phyloP scores from a whole-genome alignment of 2,797 vertebrate genomes.

The Macropus fuliginosus region DNA sequence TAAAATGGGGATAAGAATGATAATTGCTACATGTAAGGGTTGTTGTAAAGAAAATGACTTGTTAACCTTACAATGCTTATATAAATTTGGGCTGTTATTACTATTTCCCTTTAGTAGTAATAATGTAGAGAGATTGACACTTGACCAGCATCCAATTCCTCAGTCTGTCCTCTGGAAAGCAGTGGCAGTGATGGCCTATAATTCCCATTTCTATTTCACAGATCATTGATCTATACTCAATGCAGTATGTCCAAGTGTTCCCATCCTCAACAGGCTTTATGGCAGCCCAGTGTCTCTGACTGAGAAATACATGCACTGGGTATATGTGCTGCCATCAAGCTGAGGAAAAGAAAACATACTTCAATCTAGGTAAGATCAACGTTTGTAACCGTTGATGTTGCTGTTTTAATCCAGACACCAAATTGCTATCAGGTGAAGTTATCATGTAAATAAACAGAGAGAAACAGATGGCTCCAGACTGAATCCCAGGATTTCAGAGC shows the following conservation, averaged over 20 bases:
- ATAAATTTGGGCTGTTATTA: background rate
- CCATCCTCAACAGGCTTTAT: background rate
- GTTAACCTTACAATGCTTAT: background rate
- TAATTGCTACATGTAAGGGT: background rate
- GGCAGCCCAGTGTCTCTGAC: background rate
- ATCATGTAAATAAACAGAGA: slow-evolving; percentile 65
- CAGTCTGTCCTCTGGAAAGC: background rate
- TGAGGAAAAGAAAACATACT: slow-evolving; percentile 27
- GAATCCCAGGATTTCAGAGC: slow-evolving; percentile 42
- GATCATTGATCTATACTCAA: background rate
- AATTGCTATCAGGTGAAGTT: slow-evolving; percentile 65
- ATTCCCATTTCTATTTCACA: background rate
- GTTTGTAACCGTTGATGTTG: slow-evolving; percentile 1
- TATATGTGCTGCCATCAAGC: background rate
- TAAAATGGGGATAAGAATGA: background rate
- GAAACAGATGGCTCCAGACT: slow-evolving; percentile 67
- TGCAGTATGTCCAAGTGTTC: no score
- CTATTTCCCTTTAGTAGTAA: background rate
- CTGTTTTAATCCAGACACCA: slow-evolving; percentile 55
- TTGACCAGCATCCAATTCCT: background rate
- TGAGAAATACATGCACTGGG: background rate
- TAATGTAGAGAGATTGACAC: background rate
- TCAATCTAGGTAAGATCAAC: slow-evolving; percentile 17
- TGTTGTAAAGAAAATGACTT: background rate
- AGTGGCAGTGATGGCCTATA: background rate